Conservation (phyloP, 2,113 vertebrate genomes). For the Podarcis muralis region DNA sequence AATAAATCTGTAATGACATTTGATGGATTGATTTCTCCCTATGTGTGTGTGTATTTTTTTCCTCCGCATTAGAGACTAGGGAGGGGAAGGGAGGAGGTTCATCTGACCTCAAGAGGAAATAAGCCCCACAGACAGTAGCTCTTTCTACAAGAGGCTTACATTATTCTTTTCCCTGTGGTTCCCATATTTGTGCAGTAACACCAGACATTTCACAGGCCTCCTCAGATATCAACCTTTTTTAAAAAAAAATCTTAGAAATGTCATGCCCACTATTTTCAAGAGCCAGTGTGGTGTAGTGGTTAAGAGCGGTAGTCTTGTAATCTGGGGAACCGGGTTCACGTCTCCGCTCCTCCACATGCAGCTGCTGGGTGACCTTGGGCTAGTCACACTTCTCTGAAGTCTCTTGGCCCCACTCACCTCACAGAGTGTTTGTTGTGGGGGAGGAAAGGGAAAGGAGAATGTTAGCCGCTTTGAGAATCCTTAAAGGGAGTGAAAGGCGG, state of each 20-base stretch:
- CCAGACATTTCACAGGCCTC: background rate
- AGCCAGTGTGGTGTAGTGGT: too few relatives aligned
- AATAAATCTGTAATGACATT: conserved; percentile 88
- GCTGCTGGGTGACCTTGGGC: too few relatives aligned
- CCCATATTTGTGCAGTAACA: background rate
- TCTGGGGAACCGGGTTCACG: too few relatives aligned
- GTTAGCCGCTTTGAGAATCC: too few relatives aligned
- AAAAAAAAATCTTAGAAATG: background rate
- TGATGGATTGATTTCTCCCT: conserved; percentile 80
- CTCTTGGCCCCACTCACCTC: too few relatives aligned
- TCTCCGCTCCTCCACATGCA: too few relatives aligned
- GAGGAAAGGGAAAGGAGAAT: too few relatives aligned
- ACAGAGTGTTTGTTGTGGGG: too few relatives aligned
- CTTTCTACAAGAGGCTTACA: conserved; percentile 16
- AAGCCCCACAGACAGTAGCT: conserved; percentile 23
- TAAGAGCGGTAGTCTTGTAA: too few relatives aligned
- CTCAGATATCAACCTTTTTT: background rate
- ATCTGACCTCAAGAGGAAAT: conserved; percentile 44
- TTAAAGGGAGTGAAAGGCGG: too few relatives aligned
- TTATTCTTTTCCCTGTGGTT: conserved; percentile 7
- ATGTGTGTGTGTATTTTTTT: conserved; percentile 26
- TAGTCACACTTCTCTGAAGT: too few relatives aligned
- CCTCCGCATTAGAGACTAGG: conserved; percentile 4
- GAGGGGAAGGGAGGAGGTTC: background rate
- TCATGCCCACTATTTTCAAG: background rate